Percentiles rank a stretch among this genome's conserved stretches.
phyloP scores from a whole-genome alignment of 2,888 invertebrate genomes.

The Lottia scabra region DNA sequence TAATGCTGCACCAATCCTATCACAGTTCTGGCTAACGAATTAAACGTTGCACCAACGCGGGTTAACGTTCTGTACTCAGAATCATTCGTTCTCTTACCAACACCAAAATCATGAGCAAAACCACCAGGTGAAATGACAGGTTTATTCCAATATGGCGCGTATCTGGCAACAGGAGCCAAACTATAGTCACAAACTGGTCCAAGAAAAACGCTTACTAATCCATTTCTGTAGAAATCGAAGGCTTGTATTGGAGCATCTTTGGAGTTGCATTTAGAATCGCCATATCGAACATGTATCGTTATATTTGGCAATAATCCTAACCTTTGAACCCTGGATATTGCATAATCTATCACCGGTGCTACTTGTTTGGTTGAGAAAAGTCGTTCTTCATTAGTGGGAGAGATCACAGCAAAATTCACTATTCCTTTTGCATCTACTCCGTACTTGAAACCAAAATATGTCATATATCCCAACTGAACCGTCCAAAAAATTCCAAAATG shows the following conservation, averaged over 20 bases:
- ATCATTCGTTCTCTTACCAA: constrained; percentile 24
- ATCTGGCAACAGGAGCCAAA: constrained; percentile 85
- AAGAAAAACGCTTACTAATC: constrained; percentile 44
- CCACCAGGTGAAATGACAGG: constrained; percentile 81
- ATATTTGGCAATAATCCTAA: constrained; percentile 6
- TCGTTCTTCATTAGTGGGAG: constrained; percentile 9
- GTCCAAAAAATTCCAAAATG: neutral
- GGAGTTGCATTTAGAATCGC: constrained; percentile 38
- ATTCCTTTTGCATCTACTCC: neutral
- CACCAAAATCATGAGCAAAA: constrained; percentile 50
- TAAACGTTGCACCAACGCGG: constrained; percentile 52
- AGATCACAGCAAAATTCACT: constrained; percentile 5
- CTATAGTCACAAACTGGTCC: constrained; percentile 68
- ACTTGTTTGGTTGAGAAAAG: constrained; percentile 13
- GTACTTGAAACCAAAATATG: neutral
- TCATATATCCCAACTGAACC: neutral
- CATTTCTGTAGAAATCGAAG: constrained; percentile 37
- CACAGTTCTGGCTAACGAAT: constrained; percentile 35
- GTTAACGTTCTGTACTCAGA: constrained; percentile 45
- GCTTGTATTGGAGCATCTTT: constrained; percentile 40
- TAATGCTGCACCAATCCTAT: constrained; percentile 28
- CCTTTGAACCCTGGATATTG: constrained; percentile 5
- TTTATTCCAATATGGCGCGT: constrained; percentile 90
- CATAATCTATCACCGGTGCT: neutral
- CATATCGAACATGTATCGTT: constrained; percentile 25